A percentile compares a stretch with the other conserved stretches of the same genome.
Conservation (phyloP, 2,113 vertebrate genomes). For the Notiomystis cincta region DNA sequence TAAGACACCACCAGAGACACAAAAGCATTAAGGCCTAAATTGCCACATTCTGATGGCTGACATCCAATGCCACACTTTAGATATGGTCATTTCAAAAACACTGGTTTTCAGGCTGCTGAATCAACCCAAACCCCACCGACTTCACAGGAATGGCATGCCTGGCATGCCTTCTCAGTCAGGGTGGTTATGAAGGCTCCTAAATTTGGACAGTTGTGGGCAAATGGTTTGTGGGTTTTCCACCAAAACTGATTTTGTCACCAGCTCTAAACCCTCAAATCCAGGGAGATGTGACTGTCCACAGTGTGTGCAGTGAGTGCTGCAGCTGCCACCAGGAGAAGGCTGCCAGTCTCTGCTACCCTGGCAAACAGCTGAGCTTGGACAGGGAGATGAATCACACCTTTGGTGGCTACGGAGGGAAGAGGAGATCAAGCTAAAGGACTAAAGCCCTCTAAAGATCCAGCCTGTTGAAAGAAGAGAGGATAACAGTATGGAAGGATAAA, state of each 20-base stretch:
- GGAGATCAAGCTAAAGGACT: background rate
- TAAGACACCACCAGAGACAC: background rate
- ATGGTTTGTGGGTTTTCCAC: background rate
- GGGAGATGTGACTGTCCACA: background rate
- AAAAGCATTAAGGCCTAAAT: background rate
- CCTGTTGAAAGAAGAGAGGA: background rate
- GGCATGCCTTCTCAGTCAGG: background rate
- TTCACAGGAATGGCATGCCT: background rate
- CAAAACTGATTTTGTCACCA: background rate
- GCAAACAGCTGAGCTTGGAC: background rate
- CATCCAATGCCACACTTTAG: background rate
- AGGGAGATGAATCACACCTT: background rate
- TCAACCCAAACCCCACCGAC: background rate
- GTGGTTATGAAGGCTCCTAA: background rate
- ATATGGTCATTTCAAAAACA: background rate
- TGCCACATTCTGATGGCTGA: background rate
- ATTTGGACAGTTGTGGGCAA: background rate
- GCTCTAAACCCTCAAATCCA: background rate
- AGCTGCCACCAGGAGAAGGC: background rate
- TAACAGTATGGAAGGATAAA: background rate
- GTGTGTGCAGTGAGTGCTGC: background rate
- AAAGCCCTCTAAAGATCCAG: background rate
- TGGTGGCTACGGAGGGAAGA: rapidly evolving
- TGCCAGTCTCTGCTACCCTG: background rate
- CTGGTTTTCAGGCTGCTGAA: background rate